phyloP scores from a whole-genome alignment of 2,113 vertebrate species.

The Silurus glanis region DNA sequence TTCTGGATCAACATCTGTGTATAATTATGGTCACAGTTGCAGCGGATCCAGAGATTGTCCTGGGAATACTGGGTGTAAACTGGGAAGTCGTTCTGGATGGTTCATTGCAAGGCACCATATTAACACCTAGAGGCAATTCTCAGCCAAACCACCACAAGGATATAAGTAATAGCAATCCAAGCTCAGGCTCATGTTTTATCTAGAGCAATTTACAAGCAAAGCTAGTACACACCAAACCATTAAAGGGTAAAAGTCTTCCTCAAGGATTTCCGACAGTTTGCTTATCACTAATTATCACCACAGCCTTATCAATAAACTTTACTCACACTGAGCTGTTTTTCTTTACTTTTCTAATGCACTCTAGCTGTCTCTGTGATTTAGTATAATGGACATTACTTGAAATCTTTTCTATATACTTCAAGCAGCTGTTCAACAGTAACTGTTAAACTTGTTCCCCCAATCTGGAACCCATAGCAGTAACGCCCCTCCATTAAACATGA shows the following conservation, averaged over 20 bases:
- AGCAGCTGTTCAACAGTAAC: background rate
- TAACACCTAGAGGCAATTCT: background rate
- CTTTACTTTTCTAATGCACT: background rate
- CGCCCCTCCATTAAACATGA: background rate
- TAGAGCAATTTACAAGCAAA: background rate
- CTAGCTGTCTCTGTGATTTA: slow-evolving; percentile 10
- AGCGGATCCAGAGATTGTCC: background rate
- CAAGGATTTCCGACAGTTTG: background rate
- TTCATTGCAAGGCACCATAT: background rate
- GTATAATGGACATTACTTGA: background rate
- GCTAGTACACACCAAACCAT: background rate
- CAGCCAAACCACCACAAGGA: background rate
- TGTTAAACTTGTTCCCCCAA: background rate
- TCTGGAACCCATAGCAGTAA: background rate
- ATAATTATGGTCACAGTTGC: background rate
- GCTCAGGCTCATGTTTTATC: background rate
- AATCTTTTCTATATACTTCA: slow-evolving; percentile 1
- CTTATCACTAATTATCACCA: background rate
- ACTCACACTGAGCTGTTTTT: background rate
- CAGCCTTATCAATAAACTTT: background rate
- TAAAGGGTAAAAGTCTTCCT: background rate
- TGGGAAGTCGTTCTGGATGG: background rate
- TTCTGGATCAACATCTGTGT: background rate
- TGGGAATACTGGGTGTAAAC: background rate
- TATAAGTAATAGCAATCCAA: background rate